Evolutionary conservation across 2,113 vertebrate species (phyloP), one percentile per base, ranked within the genome.

Genomic region (Ivindomyrus marchei): DNA sequence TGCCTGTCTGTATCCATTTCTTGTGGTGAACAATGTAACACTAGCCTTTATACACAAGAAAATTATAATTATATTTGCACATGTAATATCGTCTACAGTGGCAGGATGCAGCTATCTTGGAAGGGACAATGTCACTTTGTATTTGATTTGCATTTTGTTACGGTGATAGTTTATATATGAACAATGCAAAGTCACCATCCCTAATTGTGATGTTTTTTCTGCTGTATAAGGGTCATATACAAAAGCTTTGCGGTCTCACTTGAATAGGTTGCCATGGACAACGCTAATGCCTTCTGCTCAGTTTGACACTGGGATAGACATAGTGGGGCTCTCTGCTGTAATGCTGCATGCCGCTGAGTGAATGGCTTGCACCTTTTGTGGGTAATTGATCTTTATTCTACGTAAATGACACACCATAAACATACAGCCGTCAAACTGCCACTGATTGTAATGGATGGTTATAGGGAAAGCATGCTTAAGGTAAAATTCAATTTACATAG

Each of bases 201-300:
- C 86, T 36, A 21, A 87, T 36, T 53, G 47, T 50, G 11, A 19
- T 88, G 87, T 45, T 45, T 62, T 45, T 45, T 42, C 53, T 66
- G 31, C 88, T 42, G 19, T 10, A 15, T 66, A 53, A 80, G 21
- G 46, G 19, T 2, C 4, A 52, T 42, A 49, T 1, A 89, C 50
- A 52, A 3, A 52, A 39, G 70, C 88, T 53, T 36, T 52, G 46
- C 21, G 3, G 70, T 53, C 36, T 39, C 46, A n/a, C 45, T 50
- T 15, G 49, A 52, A 53, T 39, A 11, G 47, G 88, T 89, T 89
- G 74, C 88, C 88, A 89, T 42, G 49, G 47, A 89, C 88, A 89
- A 89, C 74, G 31, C 88, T 24, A 83, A 89, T 89, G 88, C 31
- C 49, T 83, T 45, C 74, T 53, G 74, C 88, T 84, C 31, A 36